Evolutionary conservation across 2,888 invertebrate species (phyloP).

Genomic region (Sarcophaga variegata): DNA sequence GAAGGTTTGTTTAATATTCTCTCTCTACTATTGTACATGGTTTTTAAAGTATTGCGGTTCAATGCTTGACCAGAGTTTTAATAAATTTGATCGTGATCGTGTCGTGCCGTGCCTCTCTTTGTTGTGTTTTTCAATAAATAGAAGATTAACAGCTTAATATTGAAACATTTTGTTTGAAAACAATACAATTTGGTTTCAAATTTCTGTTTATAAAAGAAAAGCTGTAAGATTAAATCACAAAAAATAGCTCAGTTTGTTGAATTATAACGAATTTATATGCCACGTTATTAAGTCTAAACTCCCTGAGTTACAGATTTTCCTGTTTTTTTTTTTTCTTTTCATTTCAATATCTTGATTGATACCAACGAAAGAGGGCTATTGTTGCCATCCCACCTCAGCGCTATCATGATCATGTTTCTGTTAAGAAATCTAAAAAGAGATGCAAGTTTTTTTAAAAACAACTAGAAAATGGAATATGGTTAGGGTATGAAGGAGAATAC

Average conservation of each 20-base stretch:
- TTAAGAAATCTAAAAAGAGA: too few relatives aligned
- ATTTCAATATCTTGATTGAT: background rate
- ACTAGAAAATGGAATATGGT: too few relatives aligned
- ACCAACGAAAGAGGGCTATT: too few relatives aligned
- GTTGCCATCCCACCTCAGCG: too few relatives aligned
- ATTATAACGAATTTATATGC: slow-evolving; percentile 60
- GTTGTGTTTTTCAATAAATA: too few relatives aligned
- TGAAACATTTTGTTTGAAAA: slow-evolving; percentile 61
- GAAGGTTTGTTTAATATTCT: slow-evolving; percentile 17
- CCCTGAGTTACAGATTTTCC: slow-evolving; percentile 67
- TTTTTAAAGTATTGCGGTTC: slow-evolving; percentile 28
- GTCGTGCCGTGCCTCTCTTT: too few relatives aligned
- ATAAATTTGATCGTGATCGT: too few relatives aligned
- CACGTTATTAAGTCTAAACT: slow-evolving; percentile 71
- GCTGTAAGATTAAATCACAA: slow-evolving; percentile 68
- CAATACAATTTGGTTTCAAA: slow-evolving; percentile 61
- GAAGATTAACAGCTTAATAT: slow-evolving; percentile 64
- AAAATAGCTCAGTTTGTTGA: slow-evolving; percentile 69
- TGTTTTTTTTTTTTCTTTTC: slow-evolving; percentile 9
- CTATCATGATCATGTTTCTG: too few relatives aligned
- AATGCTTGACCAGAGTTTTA: background rate
- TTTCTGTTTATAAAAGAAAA: slow-evolving; percentile 38
- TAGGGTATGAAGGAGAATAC: too few relatives aligned
- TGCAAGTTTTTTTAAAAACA: too few relatives aligned
- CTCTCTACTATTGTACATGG: background rate